Evolutionary conservation across 2,113 vertebrate species (phyloP).

Genomic region (Climacteris rufus): DNA sequence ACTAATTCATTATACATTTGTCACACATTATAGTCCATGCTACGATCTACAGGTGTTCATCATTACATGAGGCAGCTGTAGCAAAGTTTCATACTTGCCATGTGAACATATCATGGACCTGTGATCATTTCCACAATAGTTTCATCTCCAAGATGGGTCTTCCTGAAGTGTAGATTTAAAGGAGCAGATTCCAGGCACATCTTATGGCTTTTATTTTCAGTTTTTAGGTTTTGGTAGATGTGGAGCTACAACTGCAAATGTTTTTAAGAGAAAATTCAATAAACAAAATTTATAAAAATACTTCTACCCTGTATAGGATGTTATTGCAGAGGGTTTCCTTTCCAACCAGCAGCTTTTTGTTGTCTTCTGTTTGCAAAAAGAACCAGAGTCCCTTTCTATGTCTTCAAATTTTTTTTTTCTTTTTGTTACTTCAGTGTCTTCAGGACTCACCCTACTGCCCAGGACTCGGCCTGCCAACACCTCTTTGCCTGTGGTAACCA

Average conservation of each 20-base stretch:
- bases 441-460: neutral
- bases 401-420: neutral
- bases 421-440: neutral
- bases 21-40: neutral
- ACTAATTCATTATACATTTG: neutral
- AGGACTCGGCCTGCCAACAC: neutral
- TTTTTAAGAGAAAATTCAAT: neutral
- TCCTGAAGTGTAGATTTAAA: neutral
- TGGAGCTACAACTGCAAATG: neutral
- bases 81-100: neutral
- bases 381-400: neutral
- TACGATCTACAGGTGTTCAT: neutral
- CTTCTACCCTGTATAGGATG: neutral
- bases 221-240: neutral
- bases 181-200: neutral
- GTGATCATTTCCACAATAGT: neutral
- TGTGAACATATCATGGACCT: fast-evolving
- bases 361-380: neutral
- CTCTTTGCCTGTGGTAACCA: neutral
- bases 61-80: neutral
- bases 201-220: neutral
- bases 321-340: neutral
- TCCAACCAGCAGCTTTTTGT: neutral
- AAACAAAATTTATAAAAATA: neutral
- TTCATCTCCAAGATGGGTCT: neutral